These are phyloP conservation scores for Amphipyra tragopoginis DNA, from an alignment of 2,888 invertebrate genomes.

Conservation along the genomic window DNA sequence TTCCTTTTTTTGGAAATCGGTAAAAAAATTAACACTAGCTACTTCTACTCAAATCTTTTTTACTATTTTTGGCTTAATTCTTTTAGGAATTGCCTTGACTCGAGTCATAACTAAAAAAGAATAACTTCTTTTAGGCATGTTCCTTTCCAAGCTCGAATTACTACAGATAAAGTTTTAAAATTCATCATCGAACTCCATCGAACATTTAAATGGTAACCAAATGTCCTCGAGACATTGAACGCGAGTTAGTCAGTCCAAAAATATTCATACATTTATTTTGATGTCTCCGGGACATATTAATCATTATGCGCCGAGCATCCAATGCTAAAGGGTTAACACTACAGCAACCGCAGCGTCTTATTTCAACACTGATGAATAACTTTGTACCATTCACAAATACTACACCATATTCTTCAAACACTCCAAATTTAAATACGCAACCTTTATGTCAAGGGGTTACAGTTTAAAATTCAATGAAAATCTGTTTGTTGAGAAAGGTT, in stretches of 20 bases:
- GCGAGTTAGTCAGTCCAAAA: conserved; percentile 42
- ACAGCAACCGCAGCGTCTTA: conserved; percentile 65
- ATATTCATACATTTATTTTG: conserved; percentile 46
- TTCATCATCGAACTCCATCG: conserved; percentile 11
- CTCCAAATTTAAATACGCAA: background rate
- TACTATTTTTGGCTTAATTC: no score
- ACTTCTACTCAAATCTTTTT: no score
- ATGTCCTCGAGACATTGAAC: conserved; percentile 42
- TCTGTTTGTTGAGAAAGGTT: background rate
- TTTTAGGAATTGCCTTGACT: no score
- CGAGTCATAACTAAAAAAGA: no score
- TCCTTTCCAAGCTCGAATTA: conserved; percentile 20
- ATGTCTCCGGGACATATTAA: conserved; percentile 58
- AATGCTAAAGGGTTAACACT: conserved; percentile 61
- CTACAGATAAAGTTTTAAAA: conserved; percentile 15
- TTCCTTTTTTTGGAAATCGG: no score
- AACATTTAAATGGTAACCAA: conserved; percentile 22
- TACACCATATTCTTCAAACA: conserved; percentile 6
- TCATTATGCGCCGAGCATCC: conserved; percentile 60
- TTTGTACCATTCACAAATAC: conserved; percentile 56
- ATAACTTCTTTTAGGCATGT: background rate
- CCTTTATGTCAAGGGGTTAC: background rate
- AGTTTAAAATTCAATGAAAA: conserved; percentile 3
- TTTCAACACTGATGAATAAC: conserved; percentile 71
- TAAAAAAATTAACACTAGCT: no score